phyloP scores from a whole-genome alignment of 2,888 invertebrate genomes.

The Amblyteles armatorius region DNA sequence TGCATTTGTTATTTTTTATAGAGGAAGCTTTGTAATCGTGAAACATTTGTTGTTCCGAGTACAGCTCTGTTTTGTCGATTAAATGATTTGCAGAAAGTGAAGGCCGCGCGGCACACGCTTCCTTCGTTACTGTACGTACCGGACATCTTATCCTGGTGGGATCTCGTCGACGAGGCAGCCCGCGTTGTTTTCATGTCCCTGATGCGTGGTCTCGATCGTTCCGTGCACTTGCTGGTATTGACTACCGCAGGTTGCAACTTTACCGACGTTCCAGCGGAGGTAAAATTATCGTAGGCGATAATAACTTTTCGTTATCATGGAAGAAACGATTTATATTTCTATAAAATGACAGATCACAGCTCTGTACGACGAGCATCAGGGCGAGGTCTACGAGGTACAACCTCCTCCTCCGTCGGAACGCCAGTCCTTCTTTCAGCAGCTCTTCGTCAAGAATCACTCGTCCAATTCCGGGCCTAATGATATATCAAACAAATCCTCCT shows the following conservation, averaged over 20 bases:
- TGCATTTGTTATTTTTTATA: not conserved
- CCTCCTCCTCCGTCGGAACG: conserved; percentile 76
- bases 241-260: conserved; percentile 77
- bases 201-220: conserved; percentile 79
- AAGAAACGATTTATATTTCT: too few species aligned
- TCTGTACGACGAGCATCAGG: conserved; percentile 78
- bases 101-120: conserved; percentile 90
- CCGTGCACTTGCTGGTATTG: conserved; percentile 80
- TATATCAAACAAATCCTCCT: conserved; percentile 77
- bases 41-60: not conserved
- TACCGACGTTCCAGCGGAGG: conserved; percentile 78
- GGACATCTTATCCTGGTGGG: conserved; percentile 82
- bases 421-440: conserved; percentile 78
- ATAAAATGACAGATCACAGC: conserved; percentile 74
- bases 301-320: too few species aligned
- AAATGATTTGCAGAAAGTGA: conserved; percentile 88
- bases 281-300: conserved; percentile 50
- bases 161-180: conserved; percentile 81
- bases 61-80: conserved; percentile 39
- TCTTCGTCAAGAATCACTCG: conserved; percentile 73
- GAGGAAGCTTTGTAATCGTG: conserved; percentile 8
- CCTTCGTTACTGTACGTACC: conserved; percentile 85
- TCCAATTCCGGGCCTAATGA: conserved; percentile 67
- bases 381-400: conserved; percentile 77
- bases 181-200: conserved; percentile 81